Evolutionary conservation across 1,140 invertebrate genomes (phyloP).

Genomic region (Nasonia vitripennis): DNA sequence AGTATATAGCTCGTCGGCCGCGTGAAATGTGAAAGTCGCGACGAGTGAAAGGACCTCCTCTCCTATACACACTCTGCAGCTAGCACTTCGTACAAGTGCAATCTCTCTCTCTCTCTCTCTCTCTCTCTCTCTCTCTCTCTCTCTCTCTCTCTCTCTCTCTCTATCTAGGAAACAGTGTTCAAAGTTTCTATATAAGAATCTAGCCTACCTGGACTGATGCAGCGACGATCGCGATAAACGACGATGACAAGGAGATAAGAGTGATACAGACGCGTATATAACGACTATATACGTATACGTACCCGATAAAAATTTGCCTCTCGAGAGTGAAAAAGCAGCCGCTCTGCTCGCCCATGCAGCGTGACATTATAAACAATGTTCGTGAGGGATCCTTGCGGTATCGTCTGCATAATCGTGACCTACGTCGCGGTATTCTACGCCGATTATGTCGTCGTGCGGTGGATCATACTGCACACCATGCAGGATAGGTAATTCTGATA

Average conservation of each 20-base stretch:
- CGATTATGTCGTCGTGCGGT: constrained; percentile 92
- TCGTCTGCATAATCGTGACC: constrained; percentile 89
- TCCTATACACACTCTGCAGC: no score
- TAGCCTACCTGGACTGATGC: no score
- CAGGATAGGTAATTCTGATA: constrained; percentile 80
- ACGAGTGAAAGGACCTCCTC: background rate
- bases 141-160: no score
- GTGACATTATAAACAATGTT: constrained; percentile 70
- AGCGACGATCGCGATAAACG: background rate
- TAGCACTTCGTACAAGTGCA: no score
- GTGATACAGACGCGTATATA: background rate
- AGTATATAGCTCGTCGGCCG: background rate
- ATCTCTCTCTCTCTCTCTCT: no score
- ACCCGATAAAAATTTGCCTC: background rate
- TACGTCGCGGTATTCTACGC: constrained; percentile 91
- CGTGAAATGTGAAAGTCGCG: background rate
- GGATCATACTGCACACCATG: constrained; percentile 90
- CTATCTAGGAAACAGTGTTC: no score
- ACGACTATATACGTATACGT: no score
- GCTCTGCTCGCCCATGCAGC: background rate
- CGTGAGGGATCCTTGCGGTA: constrained; percentile 90
- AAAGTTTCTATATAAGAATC: no score
- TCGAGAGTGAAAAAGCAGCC: background rate
- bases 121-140: no score
- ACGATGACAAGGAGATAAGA: background rate